Conservation (phyloP, 2,113 vertebrate species). For the Sclerurus mexicanus region DNA sequence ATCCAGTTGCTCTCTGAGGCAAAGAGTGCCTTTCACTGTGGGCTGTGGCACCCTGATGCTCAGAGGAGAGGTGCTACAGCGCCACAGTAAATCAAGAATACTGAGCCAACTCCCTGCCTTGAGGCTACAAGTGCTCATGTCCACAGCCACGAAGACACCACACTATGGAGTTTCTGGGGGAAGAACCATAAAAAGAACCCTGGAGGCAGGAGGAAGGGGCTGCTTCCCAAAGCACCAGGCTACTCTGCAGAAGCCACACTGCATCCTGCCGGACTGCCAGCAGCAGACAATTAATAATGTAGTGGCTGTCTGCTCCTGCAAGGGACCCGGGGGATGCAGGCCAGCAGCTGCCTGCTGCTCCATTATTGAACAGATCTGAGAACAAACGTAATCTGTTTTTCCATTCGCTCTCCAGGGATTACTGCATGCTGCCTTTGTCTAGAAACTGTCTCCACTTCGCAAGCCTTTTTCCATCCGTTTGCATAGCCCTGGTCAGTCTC, state of each 20-base stretch:
- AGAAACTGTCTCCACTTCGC: neutral
- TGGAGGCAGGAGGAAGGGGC: neutral
- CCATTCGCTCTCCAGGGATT: conserved; percentile 23
- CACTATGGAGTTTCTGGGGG: rapidly evolving
- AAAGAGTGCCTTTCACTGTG: neutral
- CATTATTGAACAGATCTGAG: conserved; percentile 41
- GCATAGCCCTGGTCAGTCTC: neutral
- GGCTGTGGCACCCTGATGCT: rapidly evolving
- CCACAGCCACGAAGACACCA: neutral
- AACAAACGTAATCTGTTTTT: conserved; percentile 23
- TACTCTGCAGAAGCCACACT: neutral
- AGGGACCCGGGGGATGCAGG: neutral
- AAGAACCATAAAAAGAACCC: neutral
- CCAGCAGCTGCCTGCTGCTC: conserved; percentile 51
- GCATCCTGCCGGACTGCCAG: neutral
- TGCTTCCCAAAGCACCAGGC: neutral
- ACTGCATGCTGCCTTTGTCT: neutral
- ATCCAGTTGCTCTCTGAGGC: rapidly evolving
- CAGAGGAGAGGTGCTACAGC: neutral
- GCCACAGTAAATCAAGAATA: neutral
- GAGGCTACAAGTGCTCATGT: neutral
- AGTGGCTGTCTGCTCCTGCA: conserved; percentile 11
- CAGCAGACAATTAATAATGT: conserved; percentile 28
- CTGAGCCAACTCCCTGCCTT: neutral
- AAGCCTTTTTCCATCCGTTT: neutral